Base-by-base conservation (phyloP, 1,140 invertebrate species). In the Coenobita brevimanus region DNA sequence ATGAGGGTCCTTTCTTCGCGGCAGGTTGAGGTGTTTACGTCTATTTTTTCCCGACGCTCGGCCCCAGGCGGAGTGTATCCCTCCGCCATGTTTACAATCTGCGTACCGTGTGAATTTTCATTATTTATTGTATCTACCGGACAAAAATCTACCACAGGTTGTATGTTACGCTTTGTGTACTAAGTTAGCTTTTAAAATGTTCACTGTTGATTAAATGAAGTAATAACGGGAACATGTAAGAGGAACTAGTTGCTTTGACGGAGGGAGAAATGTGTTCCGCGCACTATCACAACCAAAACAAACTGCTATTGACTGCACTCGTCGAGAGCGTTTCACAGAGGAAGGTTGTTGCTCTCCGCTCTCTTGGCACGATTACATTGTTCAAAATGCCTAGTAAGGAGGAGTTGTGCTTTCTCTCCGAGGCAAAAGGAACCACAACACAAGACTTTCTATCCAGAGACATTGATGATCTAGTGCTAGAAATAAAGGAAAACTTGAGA, bases 401-500 rank as follows among this genome's bases (percentile, higher is more conserved):
- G 79, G 91, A 92, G 83, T 86, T 91, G 90, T 92, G 91, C 75
- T 89, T 92, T 54, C 75, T 91, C 43, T 89, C 91, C 13, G 81
- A 91, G 33, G 89, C 84, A 43, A 87, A 89, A 75, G 64, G 89
- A 57, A 89, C 75, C 46, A 89, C 90, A 36, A 91, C 91, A 38
- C 93, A 93, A 90, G 93, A 94, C 60, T 94, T 94, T 89, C 90
- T 94, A 27, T 92, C 94, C 1, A 92, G 92, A 80, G 94, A 95
- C 91, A 94, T 96, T 75, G 95, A 96, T 90, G 93, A 95, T 30
- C 92, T 96, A 54, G 95, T 96, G 33, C 94, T 94, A 33, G 94
- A 95, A 92, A 95, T 96, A 73, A 95, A 95, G 91, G 94, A 95
- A 91, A 96, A 95, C 90, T 92, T 96, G 21, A 92, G 92, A 73